Evolutionary conservation across 2,888 invertebrate genomes (phyloP).

Genomic region (Amblyjoppa fuscipennis): DNA sequence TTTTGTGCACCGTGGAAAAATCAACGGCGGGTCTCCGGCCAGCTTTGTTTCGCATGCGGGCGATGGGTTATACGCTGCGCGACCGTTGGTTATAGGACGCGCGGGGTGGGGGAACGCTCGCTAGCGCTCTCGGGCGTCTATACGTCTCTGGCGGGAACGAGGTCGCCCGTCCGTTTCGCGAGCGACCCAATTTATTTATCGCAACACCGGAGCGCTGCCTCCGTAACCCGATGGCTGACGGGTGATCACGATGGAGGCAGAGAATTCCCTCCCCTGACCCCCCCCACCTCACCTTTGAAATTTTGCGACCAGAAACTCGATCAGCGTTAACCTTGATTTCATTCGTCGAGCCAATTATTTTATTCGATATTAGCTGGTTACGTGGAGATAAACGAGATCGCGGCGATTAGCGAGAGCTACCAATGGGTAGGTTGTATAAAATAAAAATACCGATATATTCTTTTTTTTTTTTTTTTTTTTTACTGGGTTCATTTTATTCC

Average conservation of each 20-base stretch:
- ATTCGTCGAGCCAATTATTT: constrained; percentile 8
- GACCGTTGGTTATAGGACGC: not conserved
- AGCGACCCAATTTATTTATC: constrained; percentile 68
- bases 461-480: not conserved
- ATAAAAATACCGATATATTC: not conserved
- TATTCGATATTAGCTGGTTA: not conserved
- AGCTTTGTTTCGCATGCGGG: constrained; percentile 35
- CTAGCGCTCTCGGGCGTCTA: constrained; percentile 56
- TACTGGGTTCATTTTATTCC: too few species aligned
- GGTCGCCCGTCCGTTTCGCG: constrained; percentile 63
- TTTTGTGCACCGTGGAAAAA: constrained; percentile 6
- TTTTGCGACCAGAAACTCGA: not conserved
- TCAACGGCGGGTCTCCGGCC: constrained; percentile 25
- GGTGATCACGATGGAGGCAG: constrained; percentile 25
- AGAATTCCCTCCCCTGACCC: not conserved
- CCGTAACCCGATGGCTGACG: constrained; percentile 10
- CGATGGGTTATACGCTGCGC: not conserved
- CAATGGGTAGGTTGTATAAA: not conserved
- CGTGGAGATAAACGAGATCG: not conserved
- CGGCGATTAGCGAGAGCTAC: not conserved
- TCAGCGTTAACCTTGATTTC: constrained; percentile 11
- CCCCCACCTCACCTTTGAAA: not conserved
- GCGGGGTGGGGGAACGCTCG: constrained; percentile 49
- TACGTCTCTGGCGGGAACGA: constrained; percentile 63
- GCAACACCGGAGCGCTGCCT: constrained; percentile 7